phyloP scores from a whole-genome alignment of 2,797 vertebrate genomes.

The Basileuterus tristriatus region DNA sequence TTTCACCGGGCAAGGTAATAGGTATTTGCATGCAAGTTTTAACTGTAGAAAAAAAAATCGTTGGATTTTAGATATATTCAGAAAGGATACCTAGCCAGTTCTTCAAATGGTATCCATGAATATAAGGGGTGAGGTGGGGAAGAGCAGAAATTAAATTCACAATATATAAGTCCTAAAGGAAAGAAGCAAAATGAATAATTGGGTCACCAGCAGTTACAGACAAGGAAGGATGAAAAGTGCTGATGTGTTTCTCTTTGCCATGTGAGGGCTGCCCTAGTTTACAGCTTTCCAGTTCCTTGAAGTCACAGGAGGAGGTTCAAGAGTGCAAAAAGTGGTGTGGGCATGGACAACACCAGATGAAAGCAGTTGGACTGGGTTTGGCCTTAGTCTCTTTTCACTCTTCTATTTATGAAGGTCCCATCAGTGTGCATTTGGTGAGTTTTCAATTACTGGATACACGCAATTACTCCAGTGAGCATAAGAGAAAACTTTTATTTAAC shows the following conservation, averaged over 20 bases:
- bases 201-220: not conserved
- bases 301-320: not conserved
- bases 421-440: not conserved
- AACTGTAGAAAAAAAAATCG: not conserved
- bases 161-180: not conserved
- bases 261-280: not conserved
- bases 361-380: fast-evolving
- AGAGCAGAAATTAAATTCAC: not conserved
- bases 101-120: not conserved
- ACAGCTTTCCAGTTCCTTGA: not conserved
- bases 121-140: not conserved
- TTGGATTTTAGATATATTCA: not conserved
- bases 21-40: not conserved
- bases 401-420: not conserved
- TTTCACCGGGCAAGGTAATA: not conserved
- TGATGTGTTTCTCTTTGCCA: not conserved
- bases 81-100: fast-evolving
- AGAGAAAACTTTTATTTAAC: not conserved
- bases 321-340: not conserved
- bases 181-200: not conserved
- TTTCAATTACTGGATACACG: not conserved
- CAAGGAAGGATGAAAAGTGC: not conserved
- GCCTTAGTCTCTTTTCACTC: not conserved
- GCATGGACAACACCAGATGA: fast-evolving
- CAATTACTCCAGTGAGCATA: not conserved